Evolutionary conservation across 1,140 invertebrate genomes (phyloP).

Genomic region (Anoplophora glabripennis): DNA sequence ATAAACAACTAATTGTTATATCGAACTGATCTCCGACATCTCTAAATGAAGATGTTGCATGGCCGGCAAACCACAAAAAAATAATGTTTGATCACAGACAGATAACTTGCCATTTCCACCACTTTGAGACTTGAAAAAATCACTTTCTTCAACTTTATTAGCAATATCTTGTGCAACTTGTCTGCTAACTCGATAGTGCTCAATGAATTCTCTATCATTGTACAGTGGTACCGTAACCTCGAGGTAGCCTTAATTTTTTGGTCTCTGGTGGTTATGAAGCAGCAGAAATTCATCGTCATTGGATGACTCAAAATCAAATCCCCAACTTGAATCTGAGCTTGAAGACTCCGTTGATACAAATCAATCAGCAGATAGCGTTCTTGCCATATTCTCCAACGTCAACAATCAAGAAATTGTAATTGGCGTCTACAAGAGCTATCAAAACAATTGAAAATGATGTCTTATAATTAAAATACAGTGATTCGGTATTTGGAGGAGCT

Average conservation of each 20-base stretch:
- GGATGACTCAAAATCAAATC: too few species aligned
- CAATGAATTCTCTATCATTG: neutral
- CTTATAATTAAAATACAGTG: neutral
- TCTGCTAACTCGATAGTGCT: too few species aligned
- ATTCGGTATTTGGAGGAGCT: neutral
- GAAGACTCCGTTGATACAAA: too few species aligned
- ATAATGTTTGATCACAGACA: constrained; percentile 1
- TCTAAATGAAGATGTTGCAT: neutral
- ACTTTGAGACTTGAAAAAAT: neutral
- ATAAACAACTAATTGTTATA: neutral
- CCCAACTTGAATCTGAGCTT: too few species aligned
- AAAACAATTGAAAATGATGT: constrained; percentile 36
- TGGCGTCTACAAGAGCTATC: constrained; percentile 45
- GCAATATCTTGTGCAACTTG: neutral
- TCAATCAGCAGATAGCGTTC: too few species aligned
- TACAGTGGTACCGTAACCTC: neutral
- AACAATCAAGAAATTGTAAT: constrained; percentile 46
- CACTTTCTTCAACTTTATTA: neutral
- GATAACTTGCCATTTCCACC: neutral
- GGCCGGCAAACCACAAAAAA: neutral
- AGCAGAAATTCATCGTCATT: too few species aligned
- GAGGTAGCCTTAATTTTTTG: neutral
- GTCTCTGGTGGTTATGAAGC: too few species aligned
- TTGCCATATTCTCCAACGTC: constrained; percentile 45
- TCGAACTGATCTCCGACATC: neutral